Conservation (phyloP, 2,888 invertebrate genomes). For the Chironomus riparius region DNA sequence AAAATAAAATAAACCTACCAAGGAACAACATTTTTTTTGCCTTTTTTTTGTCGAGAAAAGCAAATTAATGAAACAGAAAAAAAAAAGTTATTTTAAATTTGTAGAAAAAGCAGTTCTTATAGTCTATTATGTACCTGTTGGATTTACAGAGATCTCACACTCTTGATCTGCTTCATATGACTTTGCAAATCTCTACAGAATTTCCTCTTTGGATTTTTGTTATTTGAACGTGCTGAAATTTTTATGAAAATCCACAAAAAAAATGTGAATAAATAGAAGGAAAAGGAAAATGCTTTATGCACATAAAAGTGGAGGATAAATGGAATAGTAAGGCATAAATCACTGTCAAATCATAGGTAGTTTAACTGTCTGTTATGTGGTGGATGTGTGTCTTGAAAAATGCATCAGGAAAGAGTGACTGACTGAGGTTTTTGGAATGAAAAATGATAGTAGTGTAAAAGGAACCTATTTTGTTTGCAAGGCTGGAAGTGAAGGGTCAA, state of each 20-base stretch:
- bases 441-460: too few relatives aligned
- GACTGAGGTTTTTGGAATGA: background rate
- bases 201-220: background rate
- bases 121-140: constrained; percentile 21
- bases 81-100: constrained; percentile 1
- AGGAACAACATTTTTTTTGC: background rate
- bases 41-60: background rate
- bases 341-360: background rate
- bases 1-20: background rate
- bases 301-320: background rate
- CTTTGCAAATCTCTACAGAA: too few relatives aligned
- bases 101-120: constrained; percentile 1
- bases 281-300: too few relatives aligned
- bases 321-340: background rate
- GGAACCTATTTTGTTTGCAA: too few relatives aligned
- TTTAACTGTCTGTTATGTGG: background rate
- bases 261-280: too few relatives aligned
- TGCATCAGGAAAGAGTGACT: background rate
- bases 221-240: background rate
- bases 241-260: background rate
- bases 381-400: background rate
- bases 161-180: too few relatives aligned
- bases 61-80: constrained; percentile 15
- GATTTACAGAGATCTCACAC: background rate
- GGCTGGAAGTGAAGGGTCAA: too few relatives aligned